phyloP scores from a whole-genome alignment of 1,140 invertebrate species.

The Caerostris darwini region DNA sequence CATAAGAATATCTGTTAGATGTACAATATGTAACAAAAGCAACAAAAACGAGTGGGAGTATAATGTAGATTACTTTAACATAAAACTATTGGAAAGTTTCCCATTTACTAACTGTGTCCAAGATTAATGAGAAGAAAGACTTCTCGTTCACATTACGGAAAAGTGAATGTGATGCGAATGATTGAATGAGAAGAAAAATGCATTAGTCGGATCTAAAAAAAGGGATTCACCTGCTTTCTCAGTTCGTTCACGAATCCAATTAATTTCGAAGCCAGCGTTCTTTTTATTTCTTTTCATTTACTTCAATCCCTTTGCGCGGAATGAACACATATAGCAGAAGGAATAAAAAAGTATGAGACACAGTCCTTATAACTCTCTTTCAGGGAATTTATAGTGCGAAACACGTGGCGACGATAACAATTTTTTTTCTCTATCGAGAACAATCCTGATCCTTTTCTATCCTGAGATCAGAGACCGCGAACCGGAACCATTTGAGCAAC shows the following conservation, averaged over 20 bases:
- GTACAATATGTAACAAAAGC: too few relatives aligned
- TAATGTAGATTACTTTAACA: background rate
- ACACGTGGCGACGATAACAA: slow-evolving; percentile 35
- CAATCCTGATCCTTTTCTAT: slow-evolving; percentile 58
- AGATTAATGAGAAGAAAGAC: slow-evolving; percentile 5
- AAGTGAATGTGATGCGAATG: slow-evolving; percentile 26
- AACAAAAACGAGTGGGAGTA: too few relatives aligned
- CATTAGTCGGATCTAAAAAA: slow-evolving; percentile 16
- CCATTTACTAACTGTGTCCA: background rate
- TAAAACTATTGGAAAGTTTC: background rate
- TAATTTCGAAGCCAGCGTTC: slow-evolving; percentile 22
- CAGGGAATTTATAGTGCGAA: slow-evolving; percentile 41
- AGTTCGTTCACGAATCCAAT: slow-evolving; percentile 53
- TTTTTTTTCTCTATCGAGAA: slow-evolving; percentile 49
- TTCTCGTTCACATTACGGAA: background rate
- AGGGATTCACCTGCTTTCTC: slow-evolving; percentile 30
- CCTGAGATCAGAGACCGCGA: slow-evolving; percentile 31
- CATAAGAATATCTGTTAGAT: too few relatives aligned
- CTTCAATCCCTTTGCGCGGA: slow-evolving; percentile 17
- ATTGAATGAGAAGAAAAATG: background rate
- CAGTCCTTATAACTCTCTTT: slow-evolving; percentile 48
- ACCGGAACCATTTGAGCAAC: slow-evolving; percentile 51
- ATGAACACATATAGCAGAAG: slow-evolving; percentile 33
- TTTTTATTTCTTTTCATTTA: slow-evolving; percentile 52
- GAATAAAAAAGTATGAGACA: background rate